Conservation (phyloP, 2,113 vertebrate genomes). For the Poeciliopsis prolifica region DNA sequence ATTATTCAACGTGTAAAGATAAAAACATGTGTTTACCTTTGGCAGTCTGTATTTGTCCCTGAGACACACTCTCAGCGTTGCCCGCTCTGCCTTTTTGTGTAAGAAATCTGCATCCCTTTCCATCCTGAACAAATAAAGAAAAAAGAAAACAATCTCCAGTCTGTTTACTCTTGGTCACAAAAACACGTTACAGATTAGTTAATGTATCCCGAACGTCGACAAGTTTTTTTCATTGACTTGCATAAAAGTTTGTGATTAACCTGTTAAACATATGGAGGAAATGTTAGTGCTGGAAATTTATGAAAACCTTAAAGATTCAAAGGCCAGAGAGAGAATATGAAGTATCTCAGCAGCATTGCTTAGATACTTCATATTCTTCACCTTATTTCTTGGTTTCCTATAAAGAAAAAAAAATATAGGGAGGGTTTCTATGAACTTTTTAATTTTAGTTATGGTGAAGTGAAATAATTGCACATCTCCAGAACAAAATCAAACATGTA, state of each 20-base stretch:
- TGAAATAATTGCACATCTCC: neutral
- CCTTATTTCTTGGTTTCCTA: no score
- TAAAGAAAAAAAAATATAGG: neutral
- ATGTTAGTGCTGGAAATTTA: neutral
- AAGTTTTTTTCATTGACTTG: neutral
- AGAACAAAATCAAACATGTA: neutral
- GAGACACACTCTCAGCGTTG: conserved; percentile 90
- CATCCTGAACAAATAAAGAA: conserved; percentile 85
- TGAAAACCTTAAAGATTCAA: neutral
- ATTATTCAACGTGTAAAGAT: neutral
- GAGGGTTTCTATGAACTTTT: neutral
- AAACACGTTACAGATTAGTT: neutral
- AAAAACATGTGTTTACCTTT: conserved; percentile 84
- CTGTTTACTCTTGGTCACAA: neutral
- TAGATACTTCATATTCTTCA: no score
- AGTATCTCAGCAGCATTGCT: neutral
- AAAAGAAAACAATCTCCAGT: neutral
- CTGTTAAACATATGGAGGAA: neutral
- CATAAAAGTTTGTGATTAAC: neutral
- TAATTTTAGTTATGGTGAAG: neutral
- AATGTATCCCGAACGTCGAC: neutral
- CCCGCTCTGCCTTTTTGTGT: conserved; percentile 94
- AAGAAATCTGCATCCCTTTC: conserved; percentile 93
- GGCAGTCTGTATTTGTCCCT: conserved; percentile 95
- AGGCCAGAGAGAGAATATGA: neutral